Percentiles rank a stretch among this genome's conserved stretches.
phyloP scores from a whole-genome alignment of 1,140 invertebrate species.

The Camponotus floridanus region DNA sequence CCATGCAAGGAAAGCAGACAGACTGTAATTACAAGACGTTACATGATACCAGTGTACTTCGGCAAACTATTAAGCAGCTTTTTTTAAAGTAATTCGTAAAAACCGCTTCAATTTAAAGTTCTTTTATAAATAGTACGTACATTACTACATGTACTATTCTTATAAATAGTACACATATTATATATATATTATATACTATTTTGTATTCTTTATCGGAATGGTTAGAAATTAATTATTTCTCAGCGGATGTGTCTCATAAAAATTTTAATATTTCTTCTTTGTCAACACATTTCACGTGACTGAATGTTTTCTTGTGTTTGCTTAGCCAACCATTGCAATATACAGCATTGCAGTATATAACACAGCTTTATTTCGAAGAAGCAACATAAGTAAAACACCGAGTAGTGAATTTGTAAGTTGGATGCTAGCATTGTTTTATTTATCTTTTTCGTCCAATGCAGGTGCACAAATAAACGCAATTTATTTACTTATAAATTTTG shows the following conservation, averaged over 20 bases:
- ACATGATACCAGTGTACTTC: slow-evolving; percentile 49
- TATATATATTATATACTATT: background rate
- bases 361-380: background rate
- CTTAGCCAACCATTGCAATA: background rate
- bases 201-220: background rate
- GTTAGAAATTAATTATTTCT: background rate
- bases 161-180: too few species aligned
- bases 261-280: slow-evolving; percentile 1
- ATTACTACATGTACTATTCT: too few species aligned
- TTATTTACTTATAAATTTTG: background rate
- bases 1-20: slow-evolving; percentile 45
- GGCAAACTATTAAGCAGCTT: slow-evolving; percentile 53
- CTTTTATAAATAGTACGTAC: background rate
- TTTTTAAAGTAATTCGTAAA: slow-evolving; percentile 34
- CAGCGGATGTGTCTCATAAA: background rate
- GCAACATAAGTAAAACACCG: background rate
- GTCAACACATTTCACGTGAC: background rate
- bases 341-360: background rate
- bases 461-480: background rate
- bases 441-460: background rate
- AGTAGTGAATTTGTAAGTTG: background rate
- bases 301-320: background rate
- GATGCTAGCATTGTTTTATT: background rate
- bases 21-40: slow-evolving; percentile 62
- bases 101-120: slow-evolving; percentile 31